Evolutionary conservation across 2,113 vertebrate species (phyloP).

Genomic region (Acanthisitta chloris): DNA sequence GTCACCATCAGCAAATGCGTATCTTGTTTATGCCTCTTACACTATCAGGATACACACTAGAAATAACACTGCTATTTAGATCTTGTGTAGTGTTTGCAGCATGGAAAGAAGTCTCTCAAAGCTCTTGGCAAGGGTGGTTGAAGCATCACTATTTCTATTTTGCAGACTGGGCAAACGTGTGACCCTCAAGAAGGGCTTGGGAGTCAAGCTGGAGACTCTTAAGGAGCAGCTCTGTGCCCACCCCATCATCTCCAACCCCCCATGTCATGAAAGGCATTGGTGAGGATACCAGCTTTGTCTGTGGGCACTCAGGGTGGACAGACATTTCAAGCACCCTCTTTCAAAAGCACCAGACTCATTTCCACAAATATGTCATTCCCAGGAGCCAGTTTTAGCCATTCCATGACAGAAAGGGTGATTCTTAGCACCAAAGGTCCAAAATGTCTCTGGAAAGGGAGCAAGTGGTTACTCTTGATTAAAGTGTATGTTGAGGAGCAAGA

Average conservation of each 20-base stretch:
- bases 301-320: fast-evolving
- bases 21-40: constrained; percentile 50
- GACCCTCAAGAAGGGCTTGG: neutral
- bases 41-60: constrained; percentile 27
- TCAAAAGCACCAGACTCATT: neutral
- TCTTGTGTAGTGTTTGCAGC: neutral
- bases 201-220: neutral
- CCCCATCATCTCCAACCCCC: neutral
- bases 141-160: neutral
- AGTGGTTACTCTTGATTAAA: neutral
- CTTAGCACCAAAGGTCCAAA: neutral
- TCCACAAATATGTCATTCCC: neutral
- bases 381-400: neutral
- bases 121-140: neutral
- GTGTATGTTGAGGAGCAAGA: fast-evolving
- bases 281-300: neutral
- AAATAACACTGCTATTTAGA: constrained; percentile 45
- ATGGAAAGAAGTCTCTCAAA: neutral
- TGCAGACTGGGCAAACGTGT: neutral
- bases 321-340: neutral
- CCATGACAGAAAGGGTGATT: neutral
- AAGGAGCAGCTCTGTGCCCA: fast-evolving
- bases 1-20: constrained; percentile 39
- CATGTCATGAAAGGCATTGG: neutral
- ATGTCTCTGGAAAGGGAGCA: neutral